These are phyloP conservation scores for Myodes glareolus DNA, from an alignment of 2,113 vertebrate species.

Conservation along the genomic window DNA sequence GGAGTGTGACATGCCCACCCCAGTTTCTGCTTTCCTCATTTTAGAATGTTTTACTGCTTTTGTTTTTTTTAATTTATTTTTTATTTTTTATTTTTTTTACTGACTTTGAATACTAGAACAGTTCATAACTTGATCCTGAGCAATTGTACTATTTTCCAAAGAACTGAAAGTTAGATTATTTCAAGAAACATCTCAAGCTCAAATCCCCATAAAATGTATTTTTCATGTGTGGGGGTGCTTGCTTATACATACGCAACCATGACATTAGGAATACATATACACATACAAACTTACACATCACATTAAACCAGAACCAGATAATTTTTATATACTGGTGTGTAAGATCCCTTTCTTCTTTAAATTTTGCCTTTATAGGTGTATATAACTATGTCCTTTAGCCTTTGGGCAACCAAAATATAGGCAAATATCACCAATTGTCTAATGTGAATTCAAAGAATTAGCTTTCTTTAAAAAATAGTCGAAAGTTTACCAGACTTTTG, in stretches of 20 bases:
- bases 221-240: neutral
- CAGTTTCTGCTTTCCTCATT: conserved; percentile 63
- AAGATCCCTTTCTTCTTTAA: neutral
- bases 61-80: too few species aligned
- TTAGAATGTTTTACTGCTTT: conserved; percentile 41
- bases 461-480: neutral
- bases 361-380: neutral
- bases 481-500: neutral
- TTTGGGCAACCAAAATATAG: neutral
- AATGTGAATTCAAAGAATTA: neutral
- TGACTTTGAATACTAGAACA: conserved; percentile 42
- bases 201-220: neutral
- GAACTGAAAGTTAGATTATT: conserved; percentile 39
- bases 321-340: neutral
- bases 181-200: conserved; percentile 23
- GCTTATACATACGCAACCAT: neutral
- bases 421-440: neutral
- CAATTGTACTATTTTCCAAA: conserved; percentile 29
- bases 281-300: neutral
- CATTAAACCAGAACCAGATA: neutral
- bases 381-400: neutral
- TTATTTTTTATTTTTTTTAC: too few species aligned
- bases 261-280: accelerated
- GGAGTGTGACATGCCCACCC: conserved; percentile 51
- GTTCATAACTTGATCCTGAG: conserved; percentile 34